Evolutionary conservation across 2,888 invertebrate genomes (phyloP).

Genomic region (Uloborus plumipes): DNA sequence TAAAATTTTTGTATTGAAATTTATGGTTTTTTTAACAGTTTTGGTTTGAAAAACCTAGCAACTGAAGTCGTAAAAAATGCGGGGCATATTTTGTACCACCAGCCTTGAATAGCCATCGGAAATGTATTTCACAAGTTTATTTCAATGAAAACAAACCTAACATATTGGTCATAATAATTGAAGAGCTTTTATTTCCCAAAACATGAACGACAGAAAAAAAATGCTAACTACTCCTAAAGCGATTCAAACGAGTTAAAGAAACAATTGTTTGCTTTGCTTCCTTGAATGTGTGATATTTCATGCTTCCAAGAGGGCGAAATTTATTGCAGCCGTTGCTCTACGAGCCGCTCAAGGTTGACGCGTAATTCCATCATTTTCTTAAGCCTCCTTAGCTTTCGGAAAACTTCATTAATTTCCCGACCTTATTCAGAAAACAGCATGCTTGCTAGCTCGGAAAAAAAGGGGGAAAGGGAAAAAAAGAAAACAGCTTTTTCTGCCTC

Average conservation of each 20-base stretch:
- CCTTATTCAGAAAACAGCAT: conserved; percentile 30
- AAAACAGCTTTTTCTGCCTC: background rate
- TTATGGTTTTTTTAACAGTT: no score
- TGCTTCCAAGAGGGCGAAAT: conserved; percentile 5
- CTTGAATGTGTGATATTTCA: conserved; percentile 44
- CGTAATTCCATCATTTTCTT: conserved; percentile 38
- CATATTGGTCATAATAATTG: no score
- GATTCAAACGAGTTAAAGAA: background rate
- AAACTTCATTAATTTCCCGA: conserved; percentile 53
- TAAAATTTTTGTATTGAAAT: no score
- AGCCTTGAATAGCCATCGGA: no score
- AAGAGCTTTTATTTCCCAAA: no score
- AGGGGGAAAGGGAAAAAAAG: no score
- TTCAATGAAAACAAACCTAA: no score
- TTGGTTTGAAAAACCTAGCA: no score
- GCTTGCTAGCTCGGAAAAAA: background rate
- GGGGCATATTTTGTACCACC: no score
- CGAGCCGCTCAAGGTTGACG: conserved; percentile 25
- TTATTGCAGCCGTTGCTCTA: conserved; percentile 28
- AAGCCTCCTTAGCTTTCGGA: conserved; percentile 19
- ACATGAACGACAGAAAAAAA: no score
- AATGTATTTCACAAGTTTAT: no score
- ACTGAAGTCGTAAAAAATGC: no score
- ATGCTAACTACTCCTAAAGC: background rate
- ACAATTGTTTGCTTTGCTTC: conserved; percentile 30